Evolutionary conservation across 2,113 vertebrate species (phyloP), one percentile per base, ranked within the genome.

Genomic region (Fregetta grallaria): DNA sequence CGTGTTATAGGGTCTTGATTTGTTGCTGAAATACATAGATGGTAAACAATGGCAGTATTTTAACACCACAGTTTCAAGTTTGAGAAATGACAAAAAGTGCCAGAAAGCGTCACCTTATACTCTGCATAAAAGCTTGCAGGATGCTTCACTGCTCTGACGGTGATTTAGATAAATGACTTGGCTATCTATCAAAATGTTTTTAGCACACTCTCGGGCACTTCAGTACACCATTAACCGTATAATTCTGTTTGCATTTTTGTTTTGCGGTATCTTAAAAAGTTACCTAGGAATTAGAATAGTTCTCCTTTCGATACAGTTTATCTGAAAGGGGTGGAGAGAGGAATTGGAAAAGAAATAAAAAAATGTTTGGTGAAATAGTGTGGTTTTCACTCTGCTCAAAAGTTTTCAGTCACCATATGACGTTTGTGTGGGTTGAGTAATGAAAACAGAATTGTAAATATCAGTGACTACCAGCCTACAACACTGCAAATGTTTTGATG

Each of bases 131-230:
- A 96, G 97, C 96, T 98, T 85, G 95, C 98, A 98, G 98, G 98
- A 98, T 96, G 97, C 97, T 97, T 97, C 94, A 79, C 91, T 89
- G 76, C 96, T 91, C 94, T 98, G 98, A 98, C 98, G 98, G 98
- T 98, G 98, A 99, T 98, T 98, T 97, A 98, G 99, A 99, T 98
- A 98, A 98, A 99, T 98, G 97, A 97, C 97, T 88, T 80, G 80
- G 97, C 97, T 96, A 98, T 98, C 97, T 98, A 98, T 98, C 98
- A 98, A 98, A 98, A 98, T 97, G 98, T 97, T 98, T 98, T 98
- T 98, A 98, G 97, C 97, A 96, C 70, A 52, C 96, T 98, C 97
- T 97, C 78, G 47, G 96, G 97, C 97, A 97, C 97, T 97, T 98
- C 96, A 97, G 90, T 97, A 93, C 95, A 93, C 95, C 94, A 97